Base-by-base conservation (phyloP, 2,888 invertebrate species). In the Perizoma affinitatum region DNA sequence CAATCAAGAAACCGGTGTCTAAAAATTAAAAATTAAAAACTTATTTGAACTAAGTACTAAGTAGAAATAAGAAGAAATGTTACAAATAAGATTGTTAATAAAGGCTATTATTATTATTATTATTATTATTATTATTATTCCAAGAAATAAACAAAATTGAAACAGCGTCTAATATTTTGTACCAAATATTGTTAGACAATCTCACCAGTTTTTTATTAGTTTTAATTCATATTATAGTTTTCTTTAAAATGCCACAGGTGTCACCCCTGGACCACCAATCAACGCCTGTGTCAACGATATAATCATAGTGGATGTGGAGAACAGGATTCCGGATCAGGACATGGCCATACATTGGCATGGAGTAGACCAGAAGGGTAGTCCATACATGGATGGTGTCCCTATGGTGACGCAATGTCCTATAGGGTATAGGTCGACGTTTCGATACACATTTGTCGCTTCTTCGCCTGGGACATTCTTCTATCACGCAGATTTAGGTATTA, bases 291-390 rank as follows among this genome's bases (percentile, higher is more conserved):
- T 95, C 50, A 95, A 95, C 71, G 97, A 97, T 75, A 93, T 95
- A 41, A 87, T 97, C 4, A 92, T 96, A 0, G 95, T 96, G 0
- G 95, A 96, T 78, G 95, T 96, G 0, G 89, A 93, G 52, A 96
- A 96, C 75, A 93, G 93, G 71, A 87, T 96, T 55, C 94, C 94
- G 0, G 94, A 94, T 35, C 94, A 95, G 74, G 95, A 95, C 52
- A 82, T 95, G 0, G 93, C 95, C 6, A 88, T 97, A 7, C 97
- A 97, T 78, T 97, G 96, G 96, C 95, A 96, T 75, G 97, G 97
- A 0, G 59, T 93, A 5, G 86, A 88, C 36, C 94, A 94, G 81
- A 84, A 92, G 72, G 93, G 93, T 36, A 94, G 95, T 4, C 96
- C 96, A 0, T 95, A 93, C 73, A 96, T 96, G 96, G 96, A 96